Conservation (phyloP, 1,140 invertebrate genomes). For the Bemisia tabaci region DNA sequence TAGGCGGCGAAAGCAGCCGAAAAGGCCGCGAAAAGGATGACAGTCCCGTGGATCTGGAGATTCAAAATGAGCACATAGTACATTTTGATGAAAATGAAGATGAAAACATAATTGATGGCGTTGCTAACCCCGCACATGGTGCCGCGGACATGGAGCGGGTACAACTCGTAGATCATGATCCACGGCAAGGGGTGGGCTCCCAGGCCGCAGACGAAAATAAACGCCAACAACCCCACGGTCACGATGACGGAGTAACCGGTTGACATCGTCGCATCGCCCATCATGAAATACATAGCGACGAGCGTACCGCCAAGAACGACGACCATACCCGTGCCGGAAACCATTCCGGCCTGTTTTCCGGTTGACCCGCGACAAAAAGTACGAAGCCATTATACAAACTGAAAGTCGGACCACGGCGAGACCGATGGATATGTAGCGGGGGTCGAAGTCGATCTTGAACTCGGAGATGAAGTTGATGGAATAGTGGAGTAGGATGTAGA, state of each 20-base stretch:
- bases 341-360: neutral
- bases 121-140: constrained; percentile 33
- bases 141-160: constrained; percentile 37
- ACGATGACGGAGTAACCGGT: neutral
- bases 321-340: no score
- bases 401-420: neutral
- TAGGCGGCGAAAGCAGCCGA: no score
- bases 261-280: no score
- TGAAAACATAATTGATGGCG: constrained; percentile 38
- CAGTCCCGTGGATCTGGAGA: no score
- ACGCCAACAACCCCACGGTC: constrained; percentile 18
- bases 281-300: no score
- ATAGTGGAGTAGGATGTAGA: constrained; percentile 52
- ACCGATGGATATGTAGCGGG: neutral
- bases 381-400: neutral
- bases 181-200: constrained; percentile 31
- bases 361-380: neutral
- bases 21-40: no score
- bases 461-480: constrained; percentile 41
- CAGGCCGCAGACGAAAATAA: constrained; percentile 29
- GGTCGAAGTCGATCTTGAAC: constrained; percentile 24
- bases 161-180: constrained; percentile 28
- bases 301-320: no score
- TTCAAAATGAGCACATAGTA: constrained; percentile 36
- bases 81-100: constrained; percentile 38